Evolutionary conservation across 1,140 invertebrate species (phyloP), one percentile per base, ranked within the genome.

Genomic region (Lordiphosa mommai): DNA sequence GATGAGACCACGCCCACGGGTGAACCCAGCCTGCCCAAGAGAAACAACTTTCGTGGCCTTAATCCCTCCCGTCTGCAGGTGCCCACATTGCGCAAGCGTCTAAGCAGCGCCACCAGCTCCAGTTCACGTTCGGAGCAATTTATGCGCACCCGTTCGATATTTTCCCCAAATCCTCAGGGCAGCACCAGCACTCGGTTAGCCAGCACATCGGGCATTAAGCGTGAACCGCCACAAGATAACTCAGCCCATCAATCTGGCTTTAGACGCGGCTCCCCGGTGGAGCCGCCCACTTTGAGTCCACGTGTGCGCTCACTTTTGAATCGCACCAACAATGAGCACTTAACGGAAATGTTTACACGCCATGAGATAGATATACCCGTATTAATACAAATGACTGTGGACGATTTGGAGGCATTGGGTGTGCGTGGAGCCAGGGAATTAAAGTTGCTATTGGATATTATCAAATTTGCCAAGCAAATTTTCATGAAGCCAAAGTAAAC

Each of bases 351-450:
- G 9, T 80, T 80, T 14, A 80, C 64, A 1, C 57, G 70, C 17
- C 74, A 80, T 10, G 74, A 80, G 51, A 80, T 80, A 17, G 74
- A 80, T 29, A 34, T 80, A 7, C 36, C 61, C 6, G 74, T 80
- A 4, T 47, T 80, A 0, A 65, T 80, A 9, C 70, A 59, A 17
- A 73, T 80, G 74, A 80, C 74, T 17, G 32, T 80, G 3, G 70
- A 80, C n/a, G 74, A 80, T 33, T 38, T 80, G 27, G 70, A 64
- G 10, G 55, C 69, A 2, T 47, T 80, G 8, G 74, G 74, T 0
- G 61, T 80, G 1, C 59, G 65, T 1, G 74, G 74, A 0, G 70
- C 61, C 4, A 57, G 63, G 4, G 74, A 80, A 50, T 34, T 80
- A 0, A 65, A 73, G 14, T 8, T 73, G 4, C 60, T 66, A 7